Conservation (phyloP, 2,888 invertebrate species). For the Habroteleia sp. region DNA sequence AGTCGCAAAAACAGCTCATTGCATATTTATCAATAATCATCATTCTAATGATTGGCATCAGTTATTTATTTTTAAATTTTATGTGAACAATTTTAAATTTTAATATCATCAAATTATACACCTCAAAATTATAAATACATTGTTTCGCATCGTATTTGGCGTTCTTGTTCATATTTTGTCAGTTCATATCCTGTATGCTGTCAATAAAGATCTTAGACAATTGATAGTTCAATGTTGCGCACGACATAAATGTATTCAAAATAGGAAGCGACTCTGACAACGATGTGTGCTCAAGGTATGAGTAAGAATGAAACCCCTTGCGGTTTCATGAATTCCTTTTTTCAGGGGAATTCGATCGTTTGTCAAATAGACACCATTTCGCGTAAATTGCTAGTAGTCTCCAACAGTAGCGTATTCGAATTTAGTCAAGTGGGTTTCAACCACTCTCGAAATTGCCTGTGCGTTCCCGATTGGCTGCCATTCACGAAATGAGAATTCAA, state of each 20-base stretch:
- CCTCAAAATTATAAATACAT: constrained; percentile 43
- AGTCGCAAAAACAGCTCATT: too few relatives aligned
- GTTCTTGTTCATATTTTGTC: constrained; percentile 77
- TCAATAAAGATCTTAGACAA: constrained; percentile 74
- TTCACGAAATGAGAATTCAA: constrained; percentile 65
- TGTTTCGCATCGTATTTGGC: constrained; percentile 74
- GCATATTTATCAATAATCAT: too few relatives aligned
- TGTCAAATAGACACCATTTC: constrained; percentile 79
- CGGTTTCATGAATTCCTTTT: constrained; percentile 72
- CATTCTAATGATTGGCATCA: too few relatives aligned
- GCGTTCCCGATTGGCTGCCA: constrained; percentile 64
- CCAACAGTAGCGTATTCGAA: constrained; percentile 64
- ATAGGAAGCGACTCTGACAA: constrained; percentile 64
- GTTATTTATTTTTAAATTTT: constrained; percentile 17
- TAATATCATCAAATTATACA: constrained; percentile 38
- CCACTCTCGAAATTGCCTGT: constrained; percentile 72
- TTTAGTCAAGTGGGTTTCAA: constrained; percentile 57
- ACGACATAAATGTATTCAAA: constrained; percentile 77
- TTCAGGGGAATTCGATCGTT: constrained; percentile 78
- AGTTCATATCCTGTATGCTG: constrained; percentile 74
- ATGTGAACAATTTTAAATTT: constrained; percentile 17
- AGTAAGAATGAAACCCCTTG: constrained; percentile 67
- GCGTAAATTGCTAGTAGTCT: constrained; percentile 73
- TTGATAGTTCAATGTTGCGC: constrained; percentile 70
- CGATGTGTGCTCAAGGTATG: constrained; percentile 60